A percentile compares a stretch with the other conserved stretches of the same genome.
Conservation (phyloP, 2,888 invertebrate species). For the Bombylius discolor region DNA sequence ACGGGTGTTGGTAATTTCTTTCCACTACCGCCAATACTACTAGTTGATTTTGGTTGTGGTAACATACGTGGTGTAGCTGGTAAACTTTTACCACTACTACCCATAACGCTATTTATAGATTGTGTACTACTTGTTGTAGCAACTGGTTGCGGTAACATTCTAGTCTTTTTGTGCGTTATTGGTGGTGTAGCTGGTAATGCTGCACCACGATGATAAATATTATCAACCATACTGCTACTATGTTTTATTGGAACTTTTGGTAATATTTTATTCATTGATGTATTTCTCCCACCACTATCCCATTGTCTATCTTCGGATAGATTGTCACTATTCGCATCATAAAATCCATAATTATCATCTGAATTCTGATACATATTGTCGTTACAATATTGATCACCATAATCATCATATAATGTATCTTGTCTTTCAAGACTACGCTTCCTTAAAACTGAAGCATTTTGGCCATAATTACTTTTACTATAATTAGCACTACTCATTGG, state of each 20-base stretch:
- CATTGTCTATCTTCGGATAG: conserved; percentile 56
- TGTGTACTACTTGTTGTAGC: not conserved
- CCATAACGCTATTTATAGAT: not conserved
- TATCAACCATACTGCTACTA: conserved; percentile 25
- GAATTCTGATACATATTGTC: conserved; percentile 15
- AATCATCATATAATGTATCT: conserved; percentile 55
- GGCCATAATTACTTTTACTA: conserved; percentile 17
- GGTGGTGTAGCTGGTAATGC: conserved; percentile 16
- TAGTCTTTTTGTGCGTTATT: conserved; percentile 16
- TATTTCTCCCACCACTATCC: conserved; percentile 51
- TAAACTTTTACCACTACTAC: not conserved
- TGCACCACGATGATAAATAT: conserved; percentile 21
- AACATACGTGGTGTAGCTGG: conserved; percentile 10
- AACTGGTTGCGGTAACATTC: conserved; percentile 21
- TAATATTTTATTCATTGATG: conserved; percentile 21
- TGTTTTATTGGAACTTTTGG: conserved; percentile 24
- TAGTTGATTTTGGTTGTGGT: conserved; percentile 9
- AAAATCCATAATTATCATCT: conserved; percentile 9
- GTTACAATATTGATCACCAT: conserved; percentile 27
- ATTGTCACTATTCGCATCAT: conserved; percentile 36
- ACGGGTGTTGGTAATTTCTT: conserved; percentile 10
- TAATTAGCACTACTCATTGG: conserved; percentile 40
- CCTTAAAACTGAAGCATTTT: conserved; percentile 30
- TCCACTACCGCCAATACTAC: not conserved
- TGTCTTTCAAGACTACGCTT: conserved; percentile 70